Base-by-base conservation (phyloP, 2,113 vertebrate genomes). In the Donacobius atricapilla region DNA sequence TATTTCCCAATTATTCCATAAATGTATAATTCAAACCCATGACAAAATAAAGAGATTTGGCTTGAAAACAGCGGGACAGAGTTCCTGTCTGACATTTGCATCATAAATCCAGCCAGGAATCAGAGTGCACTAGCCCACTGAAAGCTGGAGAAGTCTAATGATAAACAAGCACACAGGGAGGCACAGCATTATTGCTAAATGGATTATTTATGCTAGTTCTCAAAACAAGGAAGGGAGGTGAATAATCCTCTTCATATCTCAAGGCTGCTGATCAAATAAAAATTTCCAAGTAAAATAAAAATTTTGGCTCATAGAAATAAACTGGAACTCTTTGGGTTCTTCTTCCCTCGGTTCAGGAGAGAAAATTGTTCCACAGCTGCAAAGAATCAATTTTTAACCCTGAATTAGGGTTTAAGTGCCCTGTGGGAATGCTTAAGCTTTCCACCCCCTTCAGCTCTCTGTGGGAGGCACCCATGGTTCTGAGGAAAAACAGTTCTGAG, bases 181-280 rank as follows among this genome's bases (percentile, higher is more conserved):
- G 96, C 91, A 97, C 61, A 75, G 95, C 79, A 96, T 98, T 97
- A 97, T 97, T 95, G 47, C 95, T 98, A 97, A 98, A 95, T 97
- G 94, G 97, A 98, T 98, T 98, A 98, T 97, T 98, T 98, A 97
- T 98, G 97, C 96, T 97, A 39, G 90, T 97, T 97, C 80, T 22
- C 42, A 10, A 97, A 98, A 97, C 70, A 97, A 96, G 90, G 44
- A 95, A 87, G 37, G 80, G 80, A 92, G 75, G 31, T 87, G 93
- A 95, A 94, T 96, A 98, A 97, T 97, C 87, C 94, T 94, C 91
- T 97, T 98, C 95, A 95, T 96, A 97, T 97, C 96, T 98, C 91
- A 95, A 97, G 80, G 78, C 92, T 97, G 96, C 69, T 98, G 96
- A 97, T 97, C 94, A 98, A 97, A 97, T 97, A 97, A 97, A 97